These are phyloP conservation scores for Helarctos malayanus DNA, from an alignment of 2,797 vertebrate genomes.

Conservation along the genomic window DNA sequence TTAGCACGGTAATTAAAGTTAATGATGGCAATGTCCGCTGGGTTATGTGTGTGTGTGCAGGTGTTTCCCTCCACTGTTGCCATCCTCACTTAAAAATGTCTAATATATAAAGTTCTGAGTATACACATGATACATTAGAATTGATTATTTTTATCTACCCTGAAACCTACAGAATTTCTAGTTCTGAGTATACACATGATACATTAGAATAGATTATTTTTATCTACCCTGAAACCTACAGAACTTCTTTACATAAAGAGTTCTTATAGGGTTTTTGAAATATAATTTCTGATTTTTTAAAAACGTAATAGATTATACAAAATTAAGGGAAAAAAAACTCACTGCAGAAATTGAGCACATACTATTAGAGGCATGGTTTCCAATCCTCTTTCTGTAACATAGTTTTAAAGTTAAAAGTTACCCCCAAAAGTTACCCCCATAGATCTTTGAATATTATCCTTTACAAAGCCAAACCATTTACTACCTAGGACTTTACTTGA, in stretches of 20 bases:
- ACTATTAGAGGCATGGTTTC: not conserved
- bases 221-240: slow-evolving; percentile 1
- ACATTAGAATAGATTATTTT: slow-evolving; percentile 38
- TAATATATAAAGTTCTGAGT: slow-evolving; percentile 18
- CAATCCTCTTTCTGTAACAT: not conserved
- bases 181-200: not conserved
- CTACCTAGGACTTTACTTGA: not conserved
- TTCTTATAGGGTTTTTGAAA: slow-evolving; percentile 41
- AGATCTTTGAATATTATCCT: not conserved
- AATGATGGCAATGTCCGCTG: slow-evolving; percentile 27
- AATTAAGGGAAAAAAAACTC: not conserved
- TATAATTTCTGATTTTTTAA: slow-evolving; percentile 10
- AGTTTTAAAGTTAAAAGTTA: slow-evolving; percentile 52
- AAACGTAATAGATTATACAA: not conserved
- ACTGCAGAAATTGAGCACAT: not conserved
- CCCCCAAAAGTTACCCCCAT: not conserved
- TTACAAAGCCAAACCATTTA: not conserved
- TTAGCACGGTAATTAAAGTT: slow-evolving; percentile 68
- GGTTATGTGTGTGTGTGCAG: slow-evolving; percentile 36
- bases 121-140: not conserved
- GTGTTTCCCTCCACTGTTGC: slow-evolving; percentile 17
- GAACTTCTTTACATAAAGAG: slow-evolving; percentile 28
- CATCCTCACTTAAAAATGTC: slow-evolving; percentile 13
- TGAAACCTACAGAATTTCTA: not conserved
- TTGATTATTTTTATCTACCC: not conserved